These are phyloP conservation scores for Salarias fasciatus DNA, from an alignment of 2,797 vertebrate genomes.

Conservation along the genomic window DNA sequence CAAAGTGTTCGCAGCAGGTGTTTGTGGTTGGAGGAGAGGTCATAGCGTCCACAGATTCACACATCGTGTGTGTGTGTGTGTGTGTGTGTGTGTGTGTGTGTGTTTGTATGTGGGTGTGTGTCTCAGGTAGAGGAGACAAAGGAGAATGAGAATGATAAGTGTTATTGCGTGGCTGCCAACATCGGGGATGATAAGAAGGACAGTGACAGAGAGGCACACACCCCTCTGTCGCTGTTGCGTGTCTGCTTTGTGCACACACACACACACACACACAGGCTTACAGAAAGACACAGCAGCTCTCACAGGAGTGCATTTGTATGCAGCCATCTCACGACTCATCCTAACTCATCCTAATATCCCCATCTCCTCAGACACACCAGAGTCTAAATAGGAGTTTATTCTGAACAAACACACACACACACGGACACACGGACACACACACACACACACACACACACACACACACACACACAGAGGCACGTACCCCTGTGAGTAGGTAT, in stretches of 20 bases:
- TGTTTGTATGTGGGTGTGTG: constrained; percentile 1
- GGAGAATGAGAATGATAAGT: constrained; percentile 43
- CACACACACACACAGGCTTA: constrained; percentile 2
- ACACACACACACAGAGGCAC: constrained; percentile 25
- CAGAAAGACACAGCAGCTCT: constrained; percentile 1
- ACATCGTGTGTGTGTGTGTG: constrained; percentile 1
- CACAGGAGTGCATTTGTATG: constrained; percentile 60
- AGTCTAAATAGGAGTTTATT: constrained; percentile 73
- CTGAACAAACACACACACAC: constrained; percentile 41
- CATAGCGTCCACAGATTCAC: constrained; percentile 32
- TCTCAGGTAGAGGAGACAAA: constrained; percentile 51
- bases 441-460: constrained; percentile 16
- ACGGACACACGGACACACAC: no score
- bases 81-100: constrained; percentile 8
- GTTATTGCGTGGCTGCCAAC: constrained; percentile 44
- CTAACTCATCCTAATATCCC: constrained; percentile 72
- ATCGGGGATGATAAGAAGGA: constrained; percentile 54
- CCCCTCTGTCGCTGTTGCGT: constrained; percentile 30
- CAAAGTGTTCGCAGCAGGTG: not conserved
- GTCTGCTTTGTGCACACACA: not conserved
- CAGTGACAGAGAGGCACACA: constrained; percentile 40
- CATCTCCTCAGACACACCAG: constrained; percentile 66
- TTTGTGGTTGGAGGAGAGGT: constrained; percentile 28
- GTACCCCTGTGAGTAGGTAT: constrained; percentile 65
- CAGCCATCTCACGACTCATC: constrained; percentile 69